A percentile compares a stretch with the other conserved stretches of the same genome.
These are phyloP conservation scores for Echinometra lucunter DNA, from an alignment of 53 echinoderm and acorn worm genomes.

Conservation along the genomic window DNA sequence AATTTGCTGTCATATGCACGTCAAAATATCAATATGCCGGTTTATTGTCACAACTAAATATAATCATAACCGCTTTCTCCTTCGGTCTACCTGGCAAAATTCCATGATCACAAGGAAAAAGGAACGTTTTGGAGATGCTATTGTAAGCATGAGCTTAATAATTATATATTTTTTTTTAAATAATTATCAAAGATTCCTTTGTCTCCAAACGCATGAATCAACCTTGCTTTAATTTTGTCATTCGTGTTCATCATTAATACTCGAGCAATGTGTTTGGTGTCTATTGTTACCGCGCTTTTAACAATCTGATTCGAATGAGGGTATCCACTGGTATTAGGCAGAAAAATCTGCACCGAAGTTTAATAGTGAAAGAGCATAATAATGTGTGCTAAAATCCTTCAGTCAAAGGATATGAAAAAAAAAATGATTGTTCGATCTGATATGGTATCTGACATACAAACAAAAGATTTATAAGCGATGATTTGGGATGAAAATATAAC, in stretches of 20 bases:
- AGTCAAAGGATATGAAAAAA: neutral
- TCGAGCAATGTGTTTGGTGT: neutral
- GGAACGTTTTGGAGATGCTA: neutral
- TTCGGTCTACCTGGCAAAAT: neutral
- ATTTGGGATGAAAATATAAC: too few species aligned
- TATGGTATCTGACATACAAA: too few species aligned
- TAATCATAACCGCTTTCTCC: neutral
- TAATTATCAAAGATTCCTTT: neutral
- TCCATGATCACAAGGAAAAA: neutral
- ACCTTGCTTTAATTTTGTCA: neutral
- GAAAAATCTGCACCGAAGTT: too few species aligned
- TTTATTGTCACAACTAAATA: neutral
- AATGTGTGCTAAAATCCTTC: neutral
- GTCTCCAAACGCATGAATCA: neutral
- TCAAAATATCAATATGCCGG: neutral
- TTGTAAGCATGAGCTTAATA: neutral
- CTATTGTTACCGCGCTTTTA: too few species aligned
- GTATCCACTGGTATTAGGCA: too few species aligned
- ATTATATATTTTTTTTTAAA: neutral
- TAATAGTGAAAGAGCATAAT: neutral
- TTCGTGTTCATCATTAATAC: neutral
- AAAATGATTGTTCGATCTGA: neutral
- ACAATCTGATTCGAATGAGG: too few species aligned
- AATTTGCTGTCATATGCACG: neutral
- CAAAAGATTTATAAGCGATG: too few species aligned